phyloP scores from a whole-genome alignment of 2,888 invertebrate genomes.

The Dichetophora obliterata region DNA sequence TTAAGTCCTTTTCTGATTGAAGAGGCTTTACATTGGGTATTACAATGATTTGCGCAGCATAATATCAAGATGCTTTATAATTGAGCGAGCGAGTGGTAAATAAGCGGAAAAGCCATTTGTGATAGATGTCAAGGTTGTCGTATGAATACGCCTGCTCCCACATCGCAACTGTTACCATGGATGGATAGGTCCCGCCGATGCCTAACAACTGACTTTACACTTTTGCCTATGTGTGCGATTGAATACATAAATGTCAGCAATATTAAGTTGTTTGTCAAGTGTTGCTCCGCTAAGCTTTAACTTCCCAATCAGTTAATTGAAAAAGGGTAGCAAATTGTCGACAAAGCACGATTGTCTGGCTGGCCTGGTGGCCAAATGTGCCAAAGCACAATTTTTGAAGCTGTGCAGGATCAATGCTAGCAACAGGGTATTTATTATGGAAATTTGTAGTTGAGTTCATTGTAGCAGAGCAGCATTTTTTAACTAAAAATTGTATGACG shows the following conservation, averaged over 20 bases:
- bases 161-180: background rate
- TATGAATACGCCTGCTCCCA: background rate
- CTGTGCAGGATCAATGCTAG: too few relatives aligned
- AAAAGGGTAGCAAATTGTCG: too few relatives aligned
- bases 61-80: background rate
- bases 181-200: background rate
- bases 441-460: too few relatives aligned
- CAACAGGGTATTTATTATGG: too few relatives aligned
- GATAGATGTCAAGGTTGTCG: conserved; percentile 8
- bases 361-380: too few relatives aligned
- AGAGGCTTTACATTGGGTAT: conserved; percentile 20
- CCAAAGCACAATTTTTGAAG: too few relatives aligned
- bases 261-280: background rate
- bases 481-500: too few relatives aligned
- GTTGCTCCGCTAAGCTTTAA: background rate
- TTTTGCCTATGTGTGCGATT: too few relatives aligned
- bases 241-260: too few relatives aligned
- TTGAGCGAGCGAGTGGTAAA: background rate
- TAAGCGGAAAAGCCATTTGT: conserved; percentile 15
- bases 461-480: too few relatives aligned
- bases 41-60: conserved; percentile 12
- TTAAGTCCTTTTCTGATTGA: conserved; percentile 29
- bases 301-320: background rate
- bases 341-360: too few relatives aligned
- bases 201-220: background rate